Percentiles rank a stretch among this genome's conserved stretches.
phyloP scores from a whole-genome alignment of 2,888 invertebrate species.

The Portevinia maculata region DNA sequence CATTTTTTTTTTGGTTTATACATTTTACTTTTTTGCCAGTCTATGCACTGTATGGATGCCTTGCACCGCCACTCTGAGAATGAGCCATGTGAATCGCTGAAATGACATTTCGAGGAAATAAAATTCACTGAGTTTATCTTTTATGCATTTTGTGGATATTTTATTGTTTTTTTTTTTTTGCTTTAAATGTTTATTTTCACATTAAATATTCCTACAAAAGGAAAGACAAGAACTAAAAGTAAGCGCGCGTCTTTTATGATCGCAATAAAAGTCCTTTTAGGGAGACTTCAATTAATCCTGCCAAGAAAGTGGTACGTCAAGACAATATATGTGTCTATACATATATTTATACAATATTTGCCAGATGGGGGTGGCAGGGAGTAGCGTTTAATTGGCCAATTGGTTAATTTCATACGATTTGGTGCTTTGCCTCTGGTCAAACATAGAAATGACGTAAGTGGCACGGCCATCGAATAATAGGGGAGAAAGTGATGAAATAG shows the following conservation, averaged over 20 bases:
- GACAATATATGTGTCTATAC: constrained; percentile 36
- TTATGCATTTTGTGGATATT: constrained; percentile 61
- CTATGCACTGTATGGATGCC: background rate
- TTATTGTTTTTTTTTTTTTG: constrained; percentile 27
- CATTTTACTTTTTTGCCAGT: constrained; percentile 35
- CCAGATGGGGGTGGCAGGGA: background rate
- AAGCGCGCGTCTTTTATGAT: constrained; percentile 44
- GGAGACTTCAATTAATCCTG: constrained; percentile 66
- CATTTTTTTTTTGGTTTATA: constrained; percentile 48
- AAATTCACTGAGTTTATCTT: constrained; percentile 33
- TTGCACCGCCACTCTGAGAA: constrained; percentile 10
- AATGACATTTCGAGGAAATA: constrained; percentile 52
- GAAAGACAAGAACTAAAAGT: background rate
- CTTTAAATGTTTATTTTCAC: constrained; percentile 35
- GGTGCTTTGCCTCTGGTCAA: constrained; percentile 19
- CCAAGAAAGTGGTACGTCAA: constrained; percentile 51
- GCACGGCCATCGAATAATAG: constrained; percentile 17
- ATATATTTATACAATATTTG: background rate
- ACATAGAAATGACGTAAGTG: constrained; percentile 35
- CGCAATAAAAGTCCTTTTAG: constrained; percentile 64
- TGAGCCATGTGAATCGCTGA: constrained; percentile 41
- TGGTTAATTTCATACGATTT: constrained; percentile 63
- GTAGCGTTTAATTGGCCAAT: constrained; percentile 64
- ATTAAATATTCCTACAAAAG: background rate
- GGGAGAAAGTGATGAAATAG: constrained; percentile 51